phyloP scores from a whole-genome alignment of 2,797 vertebrate genomes.

The Mustela erminea region DNA sequence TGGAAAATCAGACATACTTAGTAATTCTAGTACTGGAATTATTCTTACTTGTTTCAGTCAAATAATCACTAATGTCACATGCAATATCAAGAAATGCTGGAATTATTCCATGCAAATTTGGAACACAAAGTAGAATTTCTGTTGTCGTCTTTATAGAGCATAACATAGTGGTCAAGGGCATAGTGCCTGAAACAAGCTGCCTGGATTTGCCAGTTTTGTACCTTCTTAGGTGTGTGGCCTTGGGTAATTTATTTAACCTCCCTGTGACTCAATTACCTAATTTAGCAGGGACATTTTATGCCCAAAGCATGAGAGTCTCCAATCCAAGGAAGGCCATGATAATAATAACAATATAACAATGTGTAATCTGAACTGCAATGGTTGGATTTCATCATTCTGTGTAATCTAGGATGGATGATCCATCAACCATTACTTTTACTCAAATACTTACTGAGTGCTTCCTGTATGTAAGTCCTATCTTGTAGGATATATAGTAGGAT shows the following conservation, averaged over 20 bases:
- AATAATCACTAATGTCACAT: neutral
- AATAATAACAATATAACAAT: neutral
- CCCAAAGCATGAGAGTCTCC: neutral
- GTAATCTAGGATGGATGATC: too few relatives aligned
- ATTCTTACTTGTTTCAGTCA: neutral
- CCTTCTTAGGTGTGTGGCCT: neutral
- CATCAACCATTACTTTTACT: neutral
- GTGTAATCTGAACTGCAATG: neutral
- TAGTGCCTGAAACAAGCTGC: neutral
- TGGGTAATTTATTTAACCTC: neutral
- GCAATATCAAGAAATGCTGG: neutral
- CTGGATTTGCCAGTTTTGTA: neutral
- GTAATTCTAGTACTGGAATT: neutral
- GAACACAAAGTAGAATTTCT: neutral
- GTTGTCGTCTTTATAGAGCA: neutral
- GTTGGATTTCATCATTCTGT: neutral
- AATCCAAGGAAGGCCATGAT: neutral
- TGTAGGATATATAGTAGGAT: neutral
- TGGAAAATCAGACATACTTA: neutral
- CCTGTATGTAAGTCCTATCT: neutral
- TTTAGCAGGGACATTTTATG: neutral
- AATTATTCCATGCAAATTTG: neutral
- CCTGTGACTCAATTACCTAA: neutral
- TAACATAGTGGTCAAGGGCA: neutral
- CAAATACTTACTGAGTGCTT: neutral